phyloP scores from a whole-genome alignment of 2,888 invertebrate species.

The Cosmorhoe ocellata region DNA sequence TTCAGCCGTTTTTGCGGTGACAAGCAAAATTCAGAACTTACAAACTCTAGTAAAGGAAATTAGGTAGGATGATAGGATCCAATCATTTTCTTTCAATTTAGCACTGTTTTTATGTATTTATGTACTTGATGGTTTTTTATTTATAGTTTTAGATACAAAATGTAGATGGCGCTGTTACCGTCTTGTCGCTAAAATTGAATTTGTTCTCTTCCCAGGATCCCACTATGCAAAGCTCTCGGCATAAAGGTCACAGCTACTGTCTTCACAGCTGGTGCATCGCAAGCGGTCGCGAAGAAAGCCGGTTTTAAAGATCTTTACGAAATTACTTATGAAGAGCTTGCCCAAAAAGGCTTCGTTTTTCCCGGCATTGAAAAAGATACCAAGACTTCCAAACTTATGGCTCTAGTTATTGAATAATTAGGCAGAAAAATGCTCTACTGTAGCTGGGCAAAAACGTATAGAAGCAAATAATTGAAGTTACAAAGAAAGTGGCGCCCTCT shows the following conservation, averaged over 20 bases:
- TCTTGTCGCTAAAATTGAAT: not conserved
- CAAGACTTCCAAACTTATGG: conserved; percentile 72
- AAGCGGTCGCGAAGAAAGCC: conserved; percentile 73
- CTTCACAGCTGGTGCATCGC: conserved; percentile 79
- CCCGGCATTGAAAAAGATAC: conserved; percentile 68
- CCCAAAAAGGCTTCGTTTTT: conserved; percentile 62
- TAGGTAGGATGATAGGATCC: too few species aligned
- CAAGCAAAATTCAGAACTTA: too few species aligned
- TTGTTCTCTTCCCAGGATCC: conserved; percentile 54
- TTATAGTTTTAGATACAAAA: too few species aligned
- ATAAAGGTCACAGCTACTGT: conserved; percentile 75
- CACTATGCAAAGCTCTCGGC: conserved; percentile 73
- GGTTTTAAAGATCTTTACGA: conserved; percentile 70
- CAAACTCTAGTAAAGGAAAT: too few species aligned
- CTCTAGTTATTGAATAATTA: conserved; percentile 51
- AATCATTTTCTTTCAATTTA: too few species aligned
- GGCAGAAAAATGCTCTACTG: too few species aligned
- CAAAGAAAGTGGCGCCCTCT: too few species aligned
- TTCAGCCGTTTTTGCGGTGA: too few species aligned
- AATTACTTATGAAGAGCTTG: conserved; percentile 72
- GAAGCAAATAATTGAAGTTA: too few species aligned
- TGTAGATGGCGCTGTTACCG: conserved; percentile 3
- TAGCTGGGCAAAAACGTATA: too few species aligned
- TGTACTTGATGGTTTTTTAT: too few species aligned
- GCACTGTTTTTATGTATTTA: not conserved